Conservation (phyloP, 2,113 vertebrate genomes). For the Dolichotis patagonum region DNA sequence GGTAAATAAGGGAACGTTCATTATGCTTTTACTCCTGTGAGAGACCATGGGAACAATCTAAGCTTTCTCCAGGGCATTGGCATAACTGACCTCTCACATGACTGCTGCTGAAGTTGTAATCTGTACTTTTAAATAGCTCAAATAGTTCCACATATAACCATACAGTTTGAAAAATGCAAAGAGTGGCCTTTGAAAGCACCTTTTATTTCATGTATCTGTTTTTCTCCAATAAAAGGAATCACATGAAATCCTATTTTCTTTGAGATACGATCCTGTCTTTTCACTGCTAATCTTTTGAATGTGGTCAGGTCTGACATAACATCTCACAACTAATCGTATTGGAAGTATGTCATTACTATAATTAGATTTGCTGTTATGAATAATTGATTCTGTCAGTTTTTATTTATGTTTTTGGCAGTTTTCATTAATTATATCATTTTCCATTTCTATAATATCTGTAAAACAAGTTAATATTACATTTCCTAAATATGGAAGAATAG, state of each 20-base stretch:
- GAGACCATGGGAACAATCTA: not conserved
- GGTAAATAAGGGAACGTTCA: fast-evolving
- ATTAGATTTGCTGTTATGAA: not conserved
- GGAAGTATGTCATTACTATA: not conserved
- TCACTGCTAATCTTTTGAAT: not conserved
- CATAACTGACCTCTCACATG: not conserved
- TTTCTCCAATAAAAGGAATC: not conserved
- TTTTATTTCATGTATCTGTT: not conserved
- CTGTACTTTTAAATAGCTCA: not conserved
- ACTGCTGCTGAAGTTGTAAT: not conserved
- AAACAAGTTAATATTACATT: not conserved
- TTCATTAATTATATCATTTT: not conserved
- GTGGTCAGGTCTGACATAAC: fast-evolving
- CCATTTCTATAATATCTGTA: not conserved
- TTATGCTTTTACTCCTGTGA: fast-evolving
- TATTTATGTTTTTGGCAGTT: not conserved
- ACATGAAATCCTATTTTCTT: not conserved
- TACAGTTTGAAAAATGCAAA: not conserved
- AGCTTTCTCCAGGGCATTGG: not conserved
- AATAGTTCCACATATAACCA: too few relatives aligned
- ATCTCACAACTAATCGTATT: fast-evolving
- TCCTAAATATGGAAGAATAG: not conserved
- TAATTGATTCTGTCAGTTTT: not conserved
- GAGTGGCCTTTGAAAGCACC: not conserved
- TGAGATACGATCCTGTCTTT: not conserved